These are phyloP conservation scores for Manis crassicaudata DNA, from an alignment of 2,797 vertebrate species.

Conservation along the genomic window DNA sequence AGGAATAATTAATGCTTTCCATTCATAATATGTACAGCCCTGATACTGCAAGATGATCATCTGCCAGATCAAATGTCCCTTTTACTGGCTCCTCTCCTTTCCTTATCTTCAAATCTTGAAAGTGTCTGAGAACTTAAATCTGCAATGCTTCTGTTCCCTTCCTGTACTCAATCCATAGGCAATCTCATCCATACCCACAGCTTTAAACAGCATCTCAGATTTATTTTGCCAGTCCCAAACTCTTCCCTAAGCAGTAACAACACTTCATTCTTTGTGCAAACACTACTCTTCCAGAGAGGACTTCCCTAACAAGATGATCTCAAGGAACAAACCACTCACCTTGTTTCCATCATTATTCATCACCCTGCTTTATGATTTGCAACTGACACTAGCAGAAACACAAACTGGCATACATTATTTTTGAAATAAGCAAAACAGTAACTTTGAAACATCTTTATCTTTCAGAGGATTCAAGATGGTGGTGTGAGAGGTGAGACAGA, in stretches of 20 bases:
- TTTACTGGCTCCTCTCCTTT: background rate
- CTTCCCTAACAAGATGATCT: background rate
- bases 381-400: background rate
- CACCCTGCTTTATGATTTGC: background rate
- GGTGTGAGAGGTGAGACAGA: no score
- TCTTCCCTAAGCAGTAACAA: background rate
- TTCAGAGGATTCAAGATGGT: background rate
- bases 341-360: background rate
- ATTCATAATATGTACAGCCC: background rate
- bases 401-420: background rate
- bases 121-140: background rate
- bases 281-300: background rate
- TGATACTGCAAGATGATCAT: background rate
- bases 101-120: background rate
- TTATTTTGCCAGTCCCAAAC: background rate
- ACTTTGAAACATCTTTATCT: background rate
- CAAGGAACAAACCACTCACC: background rate
- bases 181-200: background rate
- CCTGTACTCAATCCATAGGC: background rate
- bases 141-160: background rate
- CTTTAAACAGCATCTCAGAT: background rate
- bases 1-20: background rate
- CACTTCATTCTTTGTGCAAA: background rate
- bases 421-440: background rate
- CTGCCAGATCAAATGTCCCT: background rate